Percentiles rank a stretch among this genome's conserved stretches.
phyloP scores from a whole-genome alignment of 2,888 invertebrate species.

The Tachina fera region DNA sequence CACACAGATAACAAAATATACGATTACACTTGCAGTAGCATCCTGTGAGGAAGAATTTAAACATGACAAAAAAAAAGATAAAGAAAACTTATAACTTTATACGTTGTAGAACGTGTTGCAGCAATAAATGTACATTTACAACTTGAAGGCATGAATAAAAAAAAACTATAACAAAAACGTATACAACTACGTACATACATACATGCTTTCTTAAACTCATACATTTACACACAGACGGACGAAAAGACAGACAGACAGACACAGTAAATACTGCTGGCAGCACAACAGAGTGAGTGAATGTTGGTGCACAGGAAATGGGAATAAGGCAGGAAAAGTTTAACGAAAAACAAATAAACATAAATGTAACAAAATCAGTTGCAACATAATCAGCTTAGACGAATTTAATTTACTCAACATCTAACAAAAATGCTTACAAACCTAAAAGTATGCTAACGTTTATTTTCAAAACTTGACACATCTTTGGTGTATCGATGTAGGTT shows the following conservation, averaged over 20 bases:
- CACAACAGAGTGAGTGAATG: slow-evolving; percentile 29
- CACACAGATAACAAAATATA: not conserved
- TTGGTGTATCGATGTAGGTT: not conserved
- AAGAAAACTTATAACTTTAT: slow-evolving; percentile 62
- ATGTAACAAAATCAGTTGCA: slow-evolving; percentile 7
- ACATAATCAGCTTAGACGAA: slow-evolving; percentile 54
- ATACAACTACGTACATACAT: slow-evolving; percentile 19
- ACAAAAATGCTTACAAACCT: not conserved
- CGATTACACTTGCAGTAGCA: not conserved
- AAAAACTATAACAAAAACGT: slow-evolving; percentile 10
- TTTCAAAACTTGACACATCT: not conserved
- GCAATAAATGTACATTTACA: slow-evolving; percentile 65
- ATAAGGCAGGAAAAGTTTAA: slow-evolving; percentile 33
- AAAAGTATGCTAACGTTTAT: slow-evolving; percentile 29
- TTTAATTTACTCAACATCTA: slow-evolving; percentile 43
- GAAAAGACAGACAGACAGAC: not conserved
- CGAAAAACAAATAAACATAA: slow-evolving; percentile 4
- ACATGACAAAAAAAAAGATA: not conserved
- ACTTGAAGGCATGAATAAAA: slow-evolving; percentile 49
- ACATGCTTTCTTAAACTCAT: slow-evolving; percentile 29
- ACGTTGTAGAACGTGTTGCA: slow-evolving; percentile 61
- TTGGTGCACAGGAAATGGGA: slow-evolving; percentile 38
- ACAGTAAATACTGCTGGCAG: not conserved
- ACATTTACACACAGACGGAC: not conserved
- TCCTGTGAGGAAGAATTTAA: slow-evolving; percentile 8